Evolutionary conservation across 2,113 vertebrate species (phyloP).

Genomic region (Nothoprocta perdicaria): DNA sequence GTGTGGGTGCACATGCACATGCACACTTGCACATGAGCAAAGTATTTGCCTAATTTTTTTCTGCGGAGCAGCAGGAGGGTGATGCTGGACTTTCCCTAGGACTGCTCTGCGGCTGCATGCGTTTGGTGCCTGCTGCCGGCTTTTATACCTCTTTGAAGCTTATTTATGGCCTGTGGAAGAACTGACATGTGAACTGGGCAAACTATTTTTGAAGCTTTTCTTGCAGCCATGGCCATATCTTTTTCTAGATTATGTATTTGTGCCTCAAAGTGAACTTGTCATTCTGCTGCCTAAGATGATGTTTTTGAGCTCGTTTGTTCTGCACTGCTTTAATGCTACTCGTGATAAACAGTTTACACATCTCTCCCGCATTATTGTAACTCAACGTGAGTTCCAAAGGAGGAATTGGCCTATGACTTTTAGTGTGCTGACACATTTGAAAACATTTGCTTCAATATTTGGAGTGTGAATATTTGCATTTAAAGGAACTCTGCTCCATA

Average conservation of each 20-base stretch:
- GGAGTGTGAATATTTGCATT: neutral
- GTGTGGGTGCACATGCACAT: fast-evolving
- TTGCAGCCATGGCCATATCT: neutral
- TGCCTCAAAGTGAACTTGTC: neutral
- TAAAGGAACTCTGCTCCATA: neutral
- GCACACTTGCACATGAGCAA: neutral
- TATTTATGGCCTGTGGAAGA: constrained; percentile 22
- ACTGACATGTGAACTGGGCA: constrained; percentile 2
- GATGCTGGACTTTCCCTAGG: neutral
- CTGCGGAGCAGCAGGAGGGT: neutral
- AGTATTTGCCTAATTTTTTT: neutral
- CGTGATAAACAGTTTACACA: neutral
- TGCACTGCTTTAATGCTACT: neutral
- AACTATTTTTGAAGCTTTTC: constrained; percentile 36
- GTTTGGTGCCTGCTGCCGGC: constrained; percentile 26
- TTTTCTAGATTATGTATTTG: constrained; percentile 9
- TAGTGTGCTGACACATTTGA: neutral
- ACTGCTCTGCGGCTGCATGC: neutral
- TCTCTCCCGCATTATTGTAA: neutral
- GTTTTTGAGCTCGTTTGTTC: neutral
- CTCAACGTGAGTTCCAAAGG: neutral
- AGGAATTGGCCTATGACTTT: neutral
- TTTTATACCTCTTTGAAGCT: constrained; percentile 45
- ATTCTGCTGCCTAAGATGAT: neutral
- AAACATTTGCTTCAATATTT: neutral